A percentile compares a stretch with the other conserved stretches of the same genome.
Evolutionary conservation across 2,888 invertebrate genomes (phyloP).

Genomic region (Sussaba pulchella): DNA sequence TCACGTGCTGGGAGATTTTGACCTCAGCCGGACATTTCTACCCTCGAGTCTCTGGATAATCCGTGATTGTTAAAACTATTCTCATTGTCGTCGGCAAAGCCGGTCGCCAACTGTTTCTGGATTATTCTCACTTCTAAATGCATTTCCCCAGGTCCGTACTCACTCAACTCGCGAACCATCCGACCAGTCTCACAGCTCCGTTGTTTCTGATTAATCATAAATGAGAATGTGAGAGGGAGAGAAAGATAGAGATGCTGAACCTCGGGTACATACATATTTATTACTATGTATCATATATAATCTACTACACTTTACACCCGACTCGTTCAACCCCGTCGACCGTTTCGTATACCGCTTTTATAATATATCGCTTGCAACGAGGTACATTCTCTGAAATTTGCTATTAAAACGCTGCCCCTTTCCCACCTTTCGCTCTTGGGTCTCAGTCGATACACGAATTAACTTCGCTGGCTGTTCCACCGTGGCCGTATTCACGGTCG

Average conservation of each 20-base stretch:
- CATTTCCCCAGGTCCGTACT: conserved; percentile 32
- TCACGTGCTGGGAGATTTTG: background rate
- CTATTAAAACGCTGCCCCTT: conserved; percentile 48
- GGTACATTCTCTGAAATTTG: conserved; percentile 39
- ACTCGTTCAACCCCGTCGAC: background rate
- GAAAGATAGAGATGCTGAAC: background rate
- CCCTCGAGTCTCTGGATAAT: conserved; percentile 23
- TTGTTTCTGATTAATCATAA: conserved; percentile 51
- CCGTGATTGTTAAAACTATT: conserved; percentile 39
- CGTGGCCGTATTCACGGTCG: background rate
- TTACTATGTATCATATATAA: conserved; percentile 9
- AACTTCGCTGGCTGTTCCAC: conserved; percentile 27
- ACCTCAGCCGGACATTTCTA: conserved; percentile 27
- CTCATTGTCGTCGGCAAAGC: background rate
- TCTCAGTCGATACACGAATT: conserved; percentile 41
- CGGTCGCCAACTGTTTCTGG: conserved; percentile 32
- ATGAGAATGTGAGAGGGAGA: conserved; percentile 26
- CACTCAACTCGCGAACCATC: conserved; percentile 18
- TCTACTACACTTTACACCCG: conserved; percentile 33
- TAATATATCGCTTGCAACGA: conserved; percentile 31
- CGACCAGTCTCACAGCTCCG: background rate
- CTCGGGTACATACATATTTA: background rate
- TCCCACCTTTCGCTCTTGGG: background rate
- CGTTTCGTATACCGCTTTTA: conserved; percentile 22
- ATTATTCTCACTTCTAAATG: conserved; percentile 52